These are phyloP conservation scores for Chitala chitala DNA, from an alignment of 2,113 vertebrate genomes.

Conservation along the genomic window DNA sequence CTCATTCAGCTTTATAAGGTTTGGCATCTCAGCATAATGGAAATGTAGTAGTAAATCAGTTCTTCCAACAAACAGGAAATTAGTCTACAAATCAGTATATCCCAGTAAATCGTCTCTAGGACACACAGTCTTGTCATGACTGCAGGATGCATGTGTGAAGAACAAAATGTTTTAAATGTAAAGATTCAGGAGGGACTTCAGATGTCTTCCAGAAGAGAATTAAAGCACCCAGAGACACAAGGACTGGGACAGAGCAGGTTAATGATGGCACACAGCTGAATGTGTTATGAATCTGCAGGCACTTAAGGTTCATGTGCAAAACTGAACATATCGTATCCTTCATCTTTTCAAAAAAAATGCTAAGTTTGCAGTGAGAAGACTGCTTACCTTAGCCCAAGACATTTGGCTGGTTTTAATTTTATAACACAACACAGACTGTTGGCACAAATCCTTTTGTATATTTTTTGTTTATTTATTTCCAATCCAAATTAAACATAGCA, in stretches of 20 bases:
- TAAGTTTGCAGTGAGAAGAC: conserved; percentile 52
- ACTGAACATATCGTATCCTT: conserved; percentile 48
- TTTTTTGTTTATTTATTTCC: conserved; percentile 9
- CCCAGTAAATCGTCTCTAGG: not conserved
- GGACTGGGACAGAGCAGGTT: conserved; percentile 34
- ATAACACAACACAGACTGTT: conserved; percentile 36
- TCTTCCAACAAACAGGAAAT: no score
- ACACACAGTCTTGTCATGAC: not conserved
- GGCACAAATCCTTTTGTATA: no score
- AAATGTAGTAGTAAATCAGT: no score
- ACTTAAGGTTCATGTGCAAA: conserved; percentile 24
- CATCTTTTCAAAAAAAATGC: conserved; percentile 52
- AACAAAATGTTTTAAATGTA: no score
- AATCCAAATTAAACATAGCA: not conserved
- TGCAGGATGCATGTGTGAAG: not conserved
- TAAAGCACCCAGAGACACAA: conserved; percentile 6
- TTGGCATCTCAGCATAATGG: no score
- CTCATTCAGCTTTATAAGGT: no score
- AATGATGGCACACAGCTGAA: conserved; percentile 38
- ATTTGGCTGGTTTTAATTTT: conserved; percentile 50
- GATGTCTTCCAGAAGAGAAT: not conserved
- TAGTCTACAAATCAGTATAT: not conserved
- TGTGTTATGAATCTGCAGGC: conserved; percentile 25
- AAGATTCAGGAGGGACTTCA: not conserved
- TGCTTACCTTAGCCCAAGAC: conserved; percentile 45